Evolutionary conservation across 2,888 invertebrate species (phyloP), one percentile per base, ranked within the genome.

Genomic region (Calliphora vomitoria): DNA sequence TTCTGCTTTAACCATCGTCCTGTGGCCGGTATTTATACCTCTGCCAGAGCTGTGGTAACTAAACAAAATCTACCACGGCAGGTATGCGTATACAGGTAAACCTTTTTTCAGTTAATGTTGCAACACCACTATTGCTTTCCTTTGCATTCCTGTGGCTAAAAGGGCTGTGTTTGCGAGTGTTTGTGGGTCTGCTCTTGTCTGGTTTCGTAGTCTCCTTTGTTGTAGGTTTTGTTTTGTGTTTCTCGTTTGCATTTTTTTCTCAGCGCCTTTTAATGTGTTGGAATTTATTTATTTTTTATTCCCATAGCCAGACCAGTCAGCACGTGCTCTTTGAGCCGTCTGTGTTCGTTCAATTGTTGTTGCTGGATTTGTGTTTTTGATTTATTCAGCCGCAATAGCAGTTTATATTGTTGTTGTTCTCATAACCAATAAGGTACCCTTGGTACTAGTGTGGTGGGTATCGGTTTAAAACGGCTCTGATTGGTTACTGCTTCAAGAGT

Each of bases 281-380:
- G 87, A 83, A 87, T 66, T 18, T 86, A 87, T 66, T 18, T 86
- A 87, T 66, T 18, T 72, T 66, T 18, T 72, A 47, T 83, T 86
- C 79, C 74, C 75, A 79, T 81, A 50, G 8, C 60, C 44, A 69
- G 35, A 72, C 60, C 35, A 84, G 72, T 50, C 90, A 92, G 93
- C 93, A 93, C 93, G 93, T 93, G 93, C 93, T 90, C 90, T 87
- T 79, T 72, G 53, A 74, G 78, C 62, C 72, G 68, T 79, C 66
- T 74, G 75, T 82, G 69, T 75, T 15, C 20, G 35, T 62, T 69
- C 66, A 62, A 18, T 85, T 68, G 18, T 35, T 66, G 18, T 35
- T 66, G 31, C 25, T 82, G 44, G 35, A 38, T 47, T 75, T 75
- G n/a, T 11, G 41, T 47, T 79, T 47, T 88, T 80, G 41, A 50